Conservation (phyloP, 2,797 vertebrate genomes). For the Sardinella longiceps region DNA sequence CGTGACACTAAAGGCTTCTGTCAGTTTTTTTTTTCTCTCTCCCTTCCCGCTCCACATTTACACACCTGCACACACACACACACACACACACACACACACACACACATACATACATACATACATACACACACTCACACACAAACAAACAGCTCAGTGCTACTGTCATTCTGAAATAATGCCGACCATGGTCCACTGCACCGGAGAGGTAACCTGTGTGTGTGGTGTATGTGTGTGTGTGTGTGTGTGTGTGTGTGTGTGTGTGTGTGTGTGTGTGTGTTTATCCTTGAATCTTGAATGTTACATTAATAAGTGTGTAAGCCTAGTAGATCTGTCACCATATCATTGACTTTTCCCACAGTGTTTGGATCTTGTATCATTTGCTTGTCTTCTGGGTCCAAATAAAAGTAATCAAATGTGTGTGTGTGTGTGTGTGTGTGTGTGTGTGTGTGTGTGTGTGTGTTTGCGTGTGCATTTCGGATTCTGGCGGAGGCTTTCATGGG, state of each 20-base stretch:
- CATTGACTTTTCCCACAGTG: no score
- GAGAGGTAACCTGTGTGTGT: background rate
- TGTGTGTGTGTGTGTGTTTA: conserved; percentile 30
- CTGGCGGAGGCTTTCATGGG: background rate
- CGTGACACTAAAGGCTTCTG: conserved; percentile 10
- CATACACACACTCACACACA: background rate
- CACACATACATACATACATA: background rate
- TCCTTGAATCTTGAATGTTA: no score
- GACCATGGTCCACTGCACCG: no score
- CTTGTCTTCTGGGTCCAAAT: no score
- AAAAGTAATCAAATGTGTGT: conserved; percentile 36
- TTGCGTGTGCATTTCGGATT: conserved; percentile 23
- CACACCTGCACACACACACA: background rate
- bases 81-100: conserved; percentile 30
- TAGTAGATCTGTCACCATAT: no score
- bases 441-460: conserved; percentile 14
- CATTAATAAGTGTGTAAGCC: no score
- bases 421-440: conserved; percentile 31
- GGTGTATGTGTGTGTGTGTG: conserved; percentile 18
- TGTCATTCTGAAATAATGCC: no score
- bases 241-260: conserved; percentile 31
- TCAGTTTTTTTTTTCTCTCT: conserved; percentile 3
- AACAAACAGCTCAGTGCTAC: background rate
- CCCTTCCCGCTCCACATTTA: background rate
- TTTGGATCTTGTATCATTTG: no score